Evolutionary conservation across 2,113 vertebrate species (phyloP).

Genomic region (Balaenoptera acutorostrata): DNA sequence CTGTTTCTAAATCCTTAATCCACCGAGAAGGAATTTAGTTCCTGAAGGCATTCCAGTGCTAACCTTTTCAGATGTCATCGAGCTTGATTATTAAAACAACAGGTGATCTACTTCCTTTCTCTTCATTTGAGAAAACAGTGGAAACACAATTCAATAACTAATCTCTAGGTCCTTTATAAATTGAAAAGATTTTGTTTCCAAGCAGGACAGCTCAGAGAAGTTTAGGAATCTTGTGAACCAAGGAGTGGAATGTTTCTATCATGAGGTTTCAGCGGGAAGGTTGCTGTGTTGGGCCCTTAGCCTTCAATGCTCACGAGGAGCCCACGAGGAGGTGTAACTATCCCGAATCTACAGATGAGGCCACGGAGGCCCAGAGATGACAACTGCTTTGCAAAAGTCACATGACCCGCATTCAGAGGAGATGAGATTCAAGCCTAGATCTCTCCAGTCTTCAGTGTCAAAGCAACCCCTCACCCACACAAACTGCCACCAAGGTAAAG

Average conservation of each 20-base stretch:
- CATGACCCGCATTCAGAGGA: neutral
- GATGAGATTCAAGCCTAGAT: neutral
- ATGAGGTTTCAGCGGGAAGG: neutral
- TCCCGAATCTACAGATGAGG: neutral
- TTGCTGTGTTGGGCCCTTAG: neutral
- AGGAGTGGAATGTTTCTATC: neutral
- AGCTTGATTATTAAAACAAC: slow-evolving; percentile 19
- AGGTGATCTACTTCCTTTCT: neutral
- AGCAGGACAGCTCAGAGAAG: neutral
- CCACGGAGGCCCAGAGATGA: neutral
- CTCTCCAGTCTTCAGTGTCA: neutral
- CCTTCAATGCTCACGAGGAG: neutral
- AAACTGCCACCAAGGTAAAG: neutral
- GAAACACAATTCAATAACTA: slow-evolving; percentile 1
- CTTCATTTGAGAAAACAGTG: neutral
- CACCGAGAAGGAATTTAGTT: slow-evolving; percentile 23
- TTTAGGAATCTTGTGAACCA: neutral
- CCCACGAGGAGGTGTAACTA: neutral
- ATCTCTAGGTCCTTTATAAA: neutral
- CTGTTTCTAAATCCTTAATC: slow-evolving; percentile 49
- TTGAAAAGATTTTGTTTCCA: neutral
- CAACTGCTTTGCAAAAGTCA: neutral
- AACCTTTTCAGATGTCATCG: slow-evolving; percentile 5
- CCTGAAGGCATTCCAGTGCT: neutral
- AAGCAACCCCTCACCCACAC: neutral